These are phyloP conservation scores for Drosophila santomea DNA, from an alignment of 1,140 invertebrate species.

Conservation along the genomic window DNA sequence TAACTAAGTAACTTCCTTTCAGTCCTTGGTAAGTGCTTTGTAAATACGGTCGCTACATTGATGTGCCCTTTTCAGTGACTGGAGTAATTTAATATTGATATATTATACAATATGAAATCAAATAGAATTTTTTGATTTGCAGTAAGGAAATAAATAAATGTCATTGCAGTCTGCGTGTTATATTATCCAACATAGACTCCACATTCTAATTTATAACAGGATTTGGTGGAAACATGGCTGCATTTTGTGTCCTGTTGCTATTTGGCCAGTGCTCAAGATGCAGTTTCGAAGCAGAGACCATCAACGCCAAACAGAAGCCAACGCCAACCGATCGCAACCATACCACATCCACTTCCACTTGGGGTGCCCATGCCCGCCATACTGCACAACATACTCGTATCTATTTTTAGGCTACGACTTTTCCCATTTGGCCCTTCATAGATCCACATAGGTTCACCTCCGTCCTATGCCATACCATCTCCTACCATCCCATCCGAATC, in stretches of 20 bases:
- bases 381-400: constrained; percentile 49
- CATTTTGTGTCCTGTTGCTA: constrained; percentile 2
- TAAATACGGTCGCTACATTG: no score
- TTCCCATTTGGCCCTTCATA: constrained; percentile 69
- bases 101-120: no score
- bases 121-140: no score
- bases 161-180: background rate
- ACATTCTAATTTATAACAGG: background rate
- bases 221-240: background rate
- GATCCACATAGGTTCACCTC: constrained; percentile 15
- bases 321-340: constrained; percentile 22
- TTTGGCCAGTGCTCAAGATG: background rate
- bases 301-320: constrained; percentile 33
- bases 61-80: no score
- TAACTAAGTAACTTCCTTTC: no score
- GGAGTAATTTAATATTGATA: no score
- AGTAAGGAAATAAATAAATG: no score
- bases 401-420: constrained; percentile 78
- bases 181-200: background rate
- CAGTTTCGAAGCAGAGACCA: constrained; percentile 21
- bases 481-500: constrained; percentile 1
- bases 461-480: constrained; percentile 4
- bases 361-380: constrained; percentile 47
- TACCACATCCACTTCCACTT: constrained; percentile 16
- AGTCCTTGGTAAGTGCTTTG: no score